Base-by-base conservation (phyloP, 2,113 vertebrate species). In the Melanostigma gelatinosum region DNA sequence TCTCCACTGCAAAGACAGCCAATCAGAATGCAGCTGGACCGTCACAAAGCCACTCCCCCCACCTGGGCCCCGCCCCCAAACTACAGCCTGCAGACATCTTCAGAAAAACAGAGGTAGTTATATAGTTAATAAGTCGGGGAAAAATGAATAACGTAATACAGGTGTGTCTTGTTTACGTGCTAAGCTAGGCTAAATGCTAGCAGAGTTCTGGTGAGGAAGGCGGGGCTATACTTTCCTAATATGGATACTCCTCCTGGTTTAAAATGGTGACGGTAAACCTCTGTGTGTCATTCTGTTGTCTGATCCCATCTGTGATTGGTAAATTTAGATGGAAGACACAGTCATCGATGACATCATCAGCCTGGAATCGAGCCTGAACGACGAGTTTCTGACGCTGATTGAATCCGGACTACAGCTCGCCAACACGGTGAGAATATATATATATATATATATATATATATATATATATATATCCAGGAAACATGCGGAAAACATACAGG, bases 331-430 rank as follows among this genome's bases (percentile, higher is more conserved):
- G 61, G 96, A 97, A 69, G 96, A 96, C 42, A 60, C 77, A 0
- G 95, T 98, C 72, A 96, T 97, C 2, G 95, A 97, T 93, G 97
- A 96, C 90, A 95, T 98, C 91, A 97, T 98, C 91, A 97, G 97
- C 91, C 89, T 98, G 88, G 96, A 97, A 69, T 97, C 97, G 8
- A 97, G 97, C 89, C 94, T 96, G 79, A 97, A 95, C 0, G 96
- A 97, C 1, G 96, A 97, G 54, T 96, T 96, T 77, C 93, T 97
- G 91, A 95, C 94, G 13, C 93, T 95, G 85, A 93, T 96, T 1
- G 96, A 96, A 55, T 88, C 94, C 0, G 94, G 93, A 42, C 90
- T 96, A 12, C 96, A 96, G 89, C 88, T 97, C 60, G 93, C 96
- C 61, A 96, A 87, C 93, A 97, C 96, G 87, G 96, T 97, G 8